A percentile compares a stretch with the other conserved stretches of the same genome.
phyloP scores from a whole-genome alignment of 2,797 vertebrate genomes.

The Columba guinea region DNA sequence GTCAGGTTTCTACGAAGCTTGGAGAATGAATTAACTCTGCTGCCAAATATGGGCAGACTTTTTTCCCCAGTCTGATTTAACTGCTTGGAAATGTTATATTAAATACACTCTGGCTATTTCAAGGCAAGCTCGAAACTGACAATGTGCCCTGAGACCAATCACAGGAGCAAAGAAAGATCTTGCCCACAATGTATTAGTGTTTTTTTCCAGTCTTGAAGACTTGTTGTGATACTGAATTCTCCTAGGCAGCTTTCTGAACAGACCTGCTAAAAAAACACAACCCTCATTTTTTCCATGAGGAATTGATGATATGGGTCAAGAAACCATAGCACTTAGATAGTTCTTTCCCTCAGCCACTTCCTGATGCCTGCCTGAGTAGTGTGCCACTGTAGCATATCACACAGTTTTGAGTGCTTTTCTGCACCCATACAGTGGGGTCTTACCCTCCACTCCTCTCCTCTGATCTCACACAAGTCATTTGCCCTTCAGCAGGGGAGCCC shows the following conservation, averaged over 20 bases:
- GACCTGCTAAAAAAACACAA: not conserved
- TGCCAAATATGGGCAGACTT: conserved; percentile 59
- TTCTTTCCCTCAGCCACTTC: not conserved
- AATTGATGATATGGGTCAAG: not conserved
- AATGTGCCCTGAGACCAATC: not conserved
- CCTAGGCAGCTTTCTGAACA: not conserved
- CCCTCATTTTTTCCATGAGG: not conserved
- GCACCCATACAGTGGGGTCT: accelerated
- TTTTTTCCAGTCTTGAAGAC: not conserved
- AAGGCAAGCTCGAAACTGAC: conserved; percentile 51
- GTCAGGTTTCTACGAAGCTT: not conserved
- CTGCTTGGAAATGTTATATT: conserved; percentile 21
- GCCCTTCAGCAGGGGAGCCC: not conserved
- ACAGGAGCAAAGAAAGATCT: not conserved
- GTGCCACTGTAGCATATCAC: not conserved
- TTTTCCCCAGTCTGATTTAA: conserved; percentile 19
- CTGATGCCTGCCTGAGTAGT: not conserved
- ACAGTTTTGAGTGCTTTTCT: not conserved
- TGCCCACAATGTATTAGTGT: not conserved
- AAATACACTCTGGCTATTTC: conserved; percentile 46
- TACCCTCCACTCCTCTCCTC: not conserved
- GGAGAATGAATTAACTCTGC: conserved; percentile 52
- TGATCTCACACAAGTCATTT: not conserved
- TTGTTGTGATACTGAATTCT: not conserved
- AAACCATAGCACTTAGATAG: not conserved